Percentiles rank a stretch among this genome's conserved stretches.
Conservation (phyloP, 1,140 invertebrate genomes). For the Macrotrachela quadricornifera region DNA sequence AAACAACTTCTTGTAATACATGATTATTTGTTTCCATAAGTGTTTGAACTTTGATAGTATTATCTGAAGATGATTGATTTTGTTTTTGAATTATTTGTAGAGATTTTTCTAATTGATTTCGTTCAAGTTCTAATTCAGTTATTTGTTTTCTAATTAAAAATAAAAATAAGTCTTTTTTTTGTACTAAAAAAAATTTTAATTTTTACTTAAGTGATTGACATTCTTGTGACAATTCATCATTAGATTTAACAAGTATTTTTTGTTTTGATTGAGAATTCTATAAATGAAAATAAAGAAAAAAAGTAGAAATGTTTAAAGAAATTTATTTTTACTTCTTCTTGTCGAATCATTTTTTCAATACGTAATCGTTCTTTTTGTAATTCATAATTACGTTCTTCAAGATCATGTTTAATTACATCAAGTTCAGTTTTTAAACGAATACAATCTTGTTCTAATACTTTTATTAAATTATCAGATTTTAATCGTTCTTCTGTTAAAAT, state of each 20-base stretch:
- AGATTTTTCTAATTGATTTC: not conserved
- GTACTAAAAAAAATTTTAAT: not conserved
- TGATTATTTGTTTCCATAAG: not conserved
- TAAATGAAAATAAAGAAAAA: not conserved
- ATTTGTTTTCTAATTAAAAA: too few relatives aligned
- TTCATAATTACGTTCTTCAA: not conserved
- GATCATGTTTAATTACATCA: not conserved
- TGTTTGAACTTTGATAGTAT: not conserved
- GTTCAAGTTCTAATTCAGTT: not conserved
- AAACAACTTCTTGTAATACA: conserved; percentile 2
- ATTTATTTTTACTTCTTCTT: not conserved
- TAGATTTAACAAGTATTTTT: not conserved
- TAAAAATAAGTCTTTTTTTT: not conserved
- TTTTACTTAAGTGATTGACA: not conserved
- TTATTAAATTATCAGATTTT: too few relatives aligned
- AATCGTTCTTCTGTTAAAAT: too few relatives aligned
- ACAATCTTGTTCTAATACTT: conserved; percentile 2
- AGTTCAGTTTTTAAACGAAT: conserved; percentile 3
- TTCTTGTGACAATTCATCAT: conserved; percentile 3
- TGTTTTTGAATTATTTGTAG: not conserved
- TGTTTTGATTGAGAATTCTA: not conserved
- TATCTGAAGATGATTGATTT: not conserved
- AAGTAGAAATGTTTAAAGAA: not conserved
- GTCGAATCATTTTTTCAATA: not conserved
- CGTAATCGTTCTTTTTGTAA: not conserved